Evolutionary conservation across 2,888 invertebrate species (phyloP), one percentile per base, ranked within the genome.

Genomic region (Dione juno): DNA sequence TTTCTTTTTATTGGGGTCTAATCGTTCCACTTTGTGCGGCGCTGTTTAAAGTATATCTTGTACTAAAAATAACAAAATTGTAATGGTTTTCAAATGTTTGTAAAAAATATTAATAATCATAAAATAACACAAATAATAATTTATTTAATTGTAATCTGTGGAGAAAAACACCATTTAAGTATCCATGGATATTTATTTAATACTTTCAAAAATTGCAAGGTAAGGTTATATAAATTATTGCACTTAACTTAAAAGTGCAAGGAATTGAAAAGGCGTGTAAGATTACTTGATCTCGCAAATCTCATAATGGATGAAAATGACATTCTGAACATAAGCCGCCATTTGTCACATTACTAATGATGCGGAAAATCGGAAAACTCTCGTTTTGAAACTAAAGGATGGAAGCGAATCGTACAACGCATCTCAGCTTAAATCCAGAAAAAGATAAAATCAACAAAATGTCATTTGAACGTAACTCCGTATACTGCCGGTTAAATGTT

Each of bases 341-440:
- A 88, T 90, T 89, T 88, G 88, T 90, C 90, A 89, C 87, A 84
- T 84, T 83, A 86, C 87, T 89, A 90, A 91, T 90, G 90, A 89
- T 78, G 84, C 80, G 85, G 88, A 88, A 90, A 91, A 91, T 90
- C 89, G 87, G 81, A 79, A 85, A 83, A 86, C 82, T 86, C 84
- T 84, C 87, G 85, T 83, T 85, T 84, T 83, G 84, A 83, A 84
- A 85, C 85, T 83, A 76, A 81, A 80, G 80, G 84, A 85, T 84
- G 83, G 83, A 87, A 85, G 84, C 85, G 83, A 87, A 63, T 66
- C 66, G 41, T 41, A 67, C 65, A 64, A 64, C 57, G 64, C 58
- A 57, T 52, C 41, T 63, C 57, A 53, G 43, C 28, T 59, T 19
- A 7, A 28, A 19, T 53, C 43, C 21, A 16, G 19, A 43, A 52